phyloP scores from a whole-genome alignment of 2,888 invertebrate genomes.

The Conops quadrifasciatus region DNA sequence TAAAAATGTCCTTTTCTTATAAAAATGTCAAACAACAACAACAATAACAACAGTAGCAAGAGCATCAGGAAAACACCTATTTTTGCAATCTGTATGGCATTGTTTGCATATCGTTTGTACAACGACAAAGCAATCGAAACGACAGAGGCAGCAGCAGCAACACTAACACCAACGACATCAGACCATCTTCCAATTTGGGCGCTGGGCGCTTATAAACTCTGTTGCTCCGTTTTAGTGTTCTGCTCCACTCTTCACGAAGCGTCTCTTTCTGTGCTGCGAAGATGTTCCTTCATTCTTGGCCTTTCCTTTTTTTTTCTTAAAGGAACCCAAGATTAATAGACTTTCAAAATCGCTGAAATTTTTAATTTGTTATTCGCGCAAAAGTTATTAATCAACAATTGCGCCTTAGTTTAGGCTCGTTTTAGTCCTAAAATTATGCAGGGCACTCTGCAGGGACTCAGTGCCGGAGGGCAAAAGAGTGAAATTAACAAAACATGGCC shows the following conservation, averaged over 20 bases:
- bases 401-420: slow-evolving; percentile 30
- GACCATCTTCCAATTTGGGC: slow-evolving; percentile 6
- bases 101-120: slow-evolving; percentile 20
- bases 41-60: background rate
- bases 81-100: background rate
- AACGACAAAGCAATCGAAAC: too few species aligned
- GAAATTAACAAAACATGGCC: slow-evolving; percentile 11
- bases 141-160: background rate
- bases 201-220: background rate
- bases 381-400: slow-evolving; percentile 61
- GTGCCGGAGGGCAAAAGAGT: too few species aligned
- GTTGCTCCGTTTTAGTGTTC: background rate
- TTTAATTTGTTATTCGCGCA: slow-evolving; percentile 65
- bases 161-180: background rate
- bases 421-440: background rate
- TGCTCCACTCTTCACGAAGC: background rate
- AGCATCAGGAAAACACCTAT: slow-evolving; percentile 9
- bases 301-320: slow-evolving; percentile 21
- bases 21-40: background rate
- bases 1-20: too few species aligned
- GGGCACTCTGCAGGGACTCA: background rate
- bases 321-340: slow-evolving; percentile 63
- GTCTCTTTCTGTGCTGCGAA: background rate
- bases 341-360: slow-evolving; percentile 66
- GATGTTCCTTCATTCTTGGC: too few species aligned